A percentile compares a stretch with the other conserved stretches of the same genome.
Evolutionary conservation across 1,140 invertebrate species (phyloP).

Genomic region (Drosophila takahashii): DNA sequence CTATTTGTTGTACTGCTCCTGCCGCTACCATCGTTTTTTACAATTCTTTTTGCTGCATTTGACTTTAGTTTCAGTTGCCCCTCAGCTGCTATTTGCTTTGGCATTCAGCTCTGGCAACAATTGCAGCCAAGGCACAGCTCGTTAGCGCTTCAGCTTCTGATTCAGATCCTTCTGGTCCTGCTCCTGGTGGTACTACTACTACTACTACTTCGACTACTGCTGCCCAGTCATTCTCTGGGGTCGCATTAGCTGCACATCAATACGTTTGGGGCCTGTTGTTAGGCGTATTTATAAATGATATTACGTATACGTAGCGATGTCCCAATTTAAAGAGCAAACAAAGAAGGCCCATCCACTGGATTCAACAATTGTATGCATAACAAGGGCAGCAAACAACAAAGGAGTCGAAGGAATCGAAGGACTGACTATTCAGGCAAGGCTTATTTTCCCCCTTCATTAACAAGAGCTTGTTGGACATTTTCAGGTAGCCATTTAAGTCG

Average conservation of each 20-base stretch:
- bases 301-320: slow-evolving; percentile 67
- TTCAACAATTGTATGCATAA: slow-evolving; percentile 22
- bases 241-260: slow-evolving; percentile 80
- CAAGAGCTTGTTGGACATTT: background rate
- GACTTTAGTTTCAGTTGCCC: slow-evolving; percentile 76
- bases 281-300: slow-evolving; percentile 81
- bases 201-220: slow-evolving; percentile 4
- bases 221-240: slow-evolving; percentile 70
- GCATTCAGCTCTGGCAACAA: slow-evolving; percentile 81
- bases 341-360: slow-evolving; percentile 13
- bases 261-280: slow-evolving; percentile 61
- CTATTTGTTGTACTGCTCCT: slow-evolving; percentile 40
- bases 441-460: slow-evolving; percentile 30
- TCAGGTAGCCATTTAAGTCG: background rate
- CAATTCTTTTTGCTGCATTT: slow-evolving; percentile 57
- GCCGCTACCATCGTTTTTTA: slow-evolving; percentile 38
- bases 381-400: slow-evolving; percentile 4
- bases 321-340: slow-evolving; percentile 73
- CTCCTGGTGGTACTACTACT: background rate
- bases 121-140: slow-evolving; percentile 80
- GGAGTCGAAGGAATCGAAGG: slow-evolving; percentile 2
- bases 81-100: slow-evolving; percentile 79
- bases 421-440: slow-evolving; percentile 8
- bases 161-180: slow-evolving; percentile 4
- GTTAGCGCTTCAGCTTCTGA: slow-evolving; percentile 66